Evolutionary conservation across 1,140 invertebrate genomes (phyloP).

Genomic region (Helicoverpa armigera): DNA sequence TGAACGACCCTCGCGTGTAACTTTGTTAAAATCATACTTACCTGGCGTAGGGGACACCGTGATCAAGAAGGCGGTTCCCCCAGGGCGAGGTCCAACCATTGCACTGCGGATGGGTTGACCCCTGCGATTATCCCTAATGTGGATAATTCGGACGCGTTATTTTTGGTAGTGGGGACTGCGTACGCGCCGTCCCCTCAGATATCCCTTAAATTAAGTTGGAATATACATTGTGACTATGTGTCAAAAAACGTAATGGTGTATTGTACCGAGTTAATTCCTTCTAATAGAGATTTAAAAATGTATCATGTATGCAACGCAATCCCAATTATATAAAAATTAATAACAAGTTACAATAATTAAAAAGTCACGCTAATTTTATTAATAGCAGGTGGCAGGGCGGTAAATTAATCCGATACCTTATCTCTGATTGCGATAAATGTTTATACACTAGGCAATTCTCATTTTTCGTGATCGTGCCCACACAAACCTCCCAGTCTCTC

Average conservation of each 20-base stretch:
- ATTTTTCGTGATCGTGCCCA: conserved; percentile 16
- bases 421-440: neutral
- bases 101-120: too few species aligned
- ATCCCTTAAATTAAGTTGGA: neutral
- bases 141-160: too few species aligned
- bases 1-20: neutral
- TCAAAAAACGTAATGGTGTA: too few species aligned
- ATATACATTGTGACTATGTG: too few species aligned
- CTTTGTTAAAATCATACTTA: neutral
- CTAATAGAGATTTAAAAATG: too few species aligned
- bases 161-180: conserved; percentile 30
- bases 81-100: too few species aligned
- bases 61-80: neutral
- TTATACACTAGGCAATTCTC: neutral
- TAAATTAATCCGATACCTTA: neutral
- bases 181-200: conserved; percentile 42
- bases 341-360: too few species aligned
- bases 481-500: conserved; percentile 17
- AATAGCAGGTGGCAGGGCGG: neutral
- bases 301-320: neutral
- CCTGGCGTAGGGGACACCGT: conserved; percentile 33
- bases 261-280: too few species aligned
- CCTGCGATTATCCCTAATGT: too few species aligned
- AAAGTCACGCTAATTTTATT: neutral
- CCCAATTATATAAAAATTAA: too few species aligned